These are phyloP conservation scores for Okamejei kenojei DNA, from an alignment of 2,797 vertebrate genomes.

Conservation along the genomic window DNA sequence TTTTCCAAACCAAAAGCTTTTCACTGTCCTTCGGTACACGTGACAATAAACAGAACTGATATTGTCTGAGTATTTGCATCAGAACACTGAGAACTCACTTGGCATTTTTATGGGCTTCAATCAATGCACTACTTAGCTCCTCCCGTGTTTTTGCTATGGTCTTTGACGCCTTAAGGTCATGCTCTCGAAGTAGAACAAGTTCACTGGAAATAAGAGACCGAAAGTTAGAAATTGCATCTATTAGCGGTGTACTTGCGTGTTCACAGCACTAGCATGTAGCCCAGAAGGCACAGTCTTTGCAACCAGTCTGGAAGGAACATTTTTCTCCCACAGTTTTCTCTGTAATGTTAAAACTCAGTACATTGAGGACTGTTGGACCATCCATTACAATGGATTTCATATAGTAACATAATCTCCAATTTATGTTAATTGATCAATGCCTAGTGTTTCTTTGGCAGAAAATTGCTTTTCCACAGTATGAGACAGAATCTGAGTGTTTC, in stretches of 20 bases:
- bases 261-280: too few species aligned
- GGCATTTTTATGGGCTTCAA: conserved; percentile 61
- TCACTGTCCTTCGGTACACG: too few species aligned
- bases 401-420: background rate
- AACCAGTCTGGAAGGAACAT: background rate
- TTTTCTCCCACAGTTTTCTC: background rate
- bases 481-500: background rate
- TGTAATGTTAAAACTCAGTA: background rate
- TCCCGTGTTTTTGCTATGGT: conserved; percentile 59
- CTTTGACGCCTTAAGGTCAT: conserved; percentile 60
- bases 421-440: background rate
- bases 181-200: conserved; percentile 59
- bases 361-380: background rate
- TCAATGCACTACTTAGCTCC: conserved; percentile 60
- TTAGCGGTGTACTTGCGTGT: too few species aligned
- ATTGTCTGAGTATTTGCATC: background rate
- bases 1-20: too few species aligned
- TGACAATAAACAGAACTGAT: too few species aligned
- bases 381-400: background rate
- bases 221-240: too few species aligned
- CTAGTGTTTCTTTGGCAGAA: background rate
- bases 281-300: too few species aligned
- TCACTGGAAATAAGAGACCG: conserved; percentile 59
- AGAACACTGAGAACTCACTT: conserved; percentile 59
- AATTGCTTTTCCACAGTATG: background rate